Percentiles rank a stretch among this genome's conserved stretches.
phyloP scores from a whole-genome alignment of 2,888 invertebrate species.

The Noctua comes region DNA sequence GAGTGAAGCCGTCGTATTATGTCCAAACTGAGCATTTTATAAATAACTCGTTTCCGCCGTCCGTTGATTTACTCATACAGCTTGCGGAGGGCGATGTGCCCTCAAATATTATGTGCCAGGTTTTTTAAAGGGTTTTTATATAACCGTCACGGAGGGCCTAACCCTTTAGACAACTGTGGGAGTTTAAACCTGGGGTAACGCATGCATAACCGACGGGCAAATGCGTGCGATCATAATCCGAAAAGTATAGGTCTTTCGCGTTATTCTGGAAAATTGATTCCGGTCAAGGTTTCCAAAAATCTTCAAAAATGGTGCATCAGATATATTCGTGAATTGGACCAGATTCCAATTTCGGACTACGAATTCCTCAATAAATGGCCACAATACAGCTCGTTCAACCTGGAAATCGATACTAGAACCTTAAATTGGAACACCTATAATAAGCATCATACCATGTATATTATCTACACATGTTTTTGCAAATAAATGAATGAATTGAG shows the following conservation, averaged over 20 bases:
- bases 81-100: constrained; percentile 57
- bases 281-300: background rate
- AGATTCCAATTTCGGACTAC: background rate
- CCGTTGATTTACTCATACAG: constrained; percentile 55
- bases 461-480: no score
- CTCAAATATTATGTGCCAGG: constrained; percentile 52
- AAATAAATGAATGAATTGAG: no score
- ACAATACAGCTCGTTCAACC: background rate
- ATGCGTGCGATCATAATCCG: background rate
- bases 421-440: no score
- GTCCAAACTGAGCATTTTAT: constrained; percentile 57
- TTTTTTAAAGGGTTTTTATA: constrained; percentile 46
- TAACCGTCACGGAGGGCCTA: constrained; percentile 38
- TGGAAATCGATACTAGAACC: background rate
- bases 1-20: constrained; percentile 50
- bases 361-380: background rate
- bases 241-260: background rate
- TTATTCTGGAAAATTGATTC: background rate
- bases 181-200: constrained; percentile 11
- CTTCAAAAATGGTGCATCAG: no score
- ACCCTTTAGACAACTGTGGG: constrained; percentile 39
- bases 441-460: no score
- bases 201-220: constrained; percentile 1
- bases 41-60: constrained; percentile 60
- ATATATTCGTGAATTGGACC: background rate